phyloP scores from a whole-genome alignment of 2,113 vertebrate genomes.

The Shinisaurus crocodilurus region DNA sequence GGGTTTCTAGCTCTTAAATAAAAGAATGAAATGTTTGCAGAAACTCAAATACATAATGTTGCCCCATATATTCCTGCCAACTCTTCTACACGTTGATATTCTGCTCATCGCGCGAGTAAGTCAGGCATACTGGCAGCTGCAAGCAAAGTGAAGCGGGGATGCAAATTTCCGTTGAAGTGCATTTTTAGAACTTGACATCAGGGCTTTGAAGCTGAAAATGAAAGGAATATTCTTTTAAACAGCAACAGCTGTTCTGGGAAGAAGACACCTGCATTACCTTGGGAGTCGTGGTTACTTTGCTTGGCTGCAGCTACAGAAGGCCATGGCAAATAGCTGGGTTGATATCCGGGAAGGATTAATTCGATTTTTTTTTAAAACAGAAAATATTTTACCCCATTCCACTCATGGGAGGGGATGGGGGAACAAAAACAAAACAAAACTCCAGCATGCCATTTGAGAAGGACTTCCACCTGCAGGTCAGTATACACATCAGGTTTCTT shows the following conservation, averaged over 20 bases:
- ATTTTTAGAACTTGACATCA: conserved; percentile 61
- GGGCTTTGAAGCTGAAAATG: conserved; percentile 65
- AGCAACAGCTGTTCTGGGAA: conserved; percentile 62
- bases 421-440: conserved; percentile 1
- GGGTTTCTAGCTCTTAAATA: not conserved
- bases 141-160: conserved; percentile 42
- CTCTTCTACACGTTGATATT: not conserved
- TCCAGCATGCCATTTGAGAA: not conserved
- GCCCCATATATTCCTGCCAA: not conserved
- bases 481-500: not conserved
- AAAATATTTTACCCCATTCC: too few species aligned
- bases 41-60: not conserved
- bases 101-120: not conserved
- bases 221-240: conserved; percentile 44
- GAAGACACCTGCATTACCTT: conserved; percentile 60
- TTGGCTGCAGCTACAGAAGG: conserved; percentile 28
- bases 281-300: conserved; percentile 42
- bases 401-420: too few species aligned
- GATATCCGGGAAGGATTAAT: conserved; percentile 55
- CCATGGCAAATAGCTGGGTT: conserved; percentile 33
- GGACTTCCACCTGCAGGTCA: not conserved
- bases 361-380: conserved; percentile 20
- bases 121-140: conserved; percentile 41
- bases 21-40: not conserved
- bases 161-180: conserved; percentile 48